These are phyloP conservation scores for Rhabditoides inermis DNA, from an alignment of 2,888 invertebrate genomes.

Conservation along the genomic window DNA sequence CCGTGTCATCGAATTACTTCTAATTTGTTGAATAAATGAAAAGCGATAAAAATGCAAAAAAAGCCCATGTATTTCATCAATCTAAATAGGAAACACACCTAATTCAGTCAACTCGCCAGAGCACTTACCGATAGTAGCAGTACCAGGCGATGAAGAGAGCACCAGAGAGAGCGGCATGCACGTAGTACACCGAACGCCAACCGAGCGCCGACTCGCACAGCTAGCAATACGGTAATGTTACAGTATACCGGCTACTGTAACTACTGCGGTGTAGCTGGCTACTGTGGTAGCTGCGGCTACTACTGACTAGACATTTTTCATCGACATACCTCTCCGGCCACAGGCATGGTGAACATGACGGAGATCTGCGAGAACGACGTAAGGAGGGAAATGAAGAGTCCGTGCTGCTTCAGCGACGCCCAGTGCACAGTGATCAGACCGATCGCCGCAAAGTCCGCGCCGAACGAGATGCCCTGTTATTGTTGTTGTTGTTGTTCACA, in stretches of 20 bases:
- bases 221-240: conserved; percentile 1
- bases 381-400: conserved; percentile 41
- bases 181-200: conserved; percentile 34
- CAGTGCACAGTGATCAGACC: conserved; percentile 43
- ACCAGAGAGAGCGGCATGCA: conserved; percentile 26
- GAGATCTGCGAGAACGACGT: conserved; percentile 46
- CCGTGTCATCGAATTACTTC: no score
- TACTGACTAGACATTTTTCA: no score
- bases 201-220: conserved; percentile 32
- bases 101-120: neutral
- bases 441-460: conserved; percentile 45
- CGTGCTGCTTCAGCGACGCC: conserved; percentile 42
- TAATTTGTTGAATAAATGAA: no score
- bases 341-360: conserved; percentile 46
- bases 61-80: no score
- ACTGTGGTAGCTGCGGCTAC: no score
- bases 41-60: no score
- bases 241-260: neutral
- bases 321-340: conserved; percentile 34
- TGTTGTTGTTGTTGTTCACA: neutral
- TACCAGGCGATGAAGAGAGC: conserved; percentile 27
- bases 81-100: neutral
- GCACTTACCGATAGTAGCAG: conserved; percentile 21
- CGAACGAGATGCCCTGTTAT: conserved; percentile 40
- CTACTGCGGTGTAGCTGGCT: neutral